Conservation (phyloP, 2,888 invertebrate genomes). For the Drosophila nigricruria region DNA sequence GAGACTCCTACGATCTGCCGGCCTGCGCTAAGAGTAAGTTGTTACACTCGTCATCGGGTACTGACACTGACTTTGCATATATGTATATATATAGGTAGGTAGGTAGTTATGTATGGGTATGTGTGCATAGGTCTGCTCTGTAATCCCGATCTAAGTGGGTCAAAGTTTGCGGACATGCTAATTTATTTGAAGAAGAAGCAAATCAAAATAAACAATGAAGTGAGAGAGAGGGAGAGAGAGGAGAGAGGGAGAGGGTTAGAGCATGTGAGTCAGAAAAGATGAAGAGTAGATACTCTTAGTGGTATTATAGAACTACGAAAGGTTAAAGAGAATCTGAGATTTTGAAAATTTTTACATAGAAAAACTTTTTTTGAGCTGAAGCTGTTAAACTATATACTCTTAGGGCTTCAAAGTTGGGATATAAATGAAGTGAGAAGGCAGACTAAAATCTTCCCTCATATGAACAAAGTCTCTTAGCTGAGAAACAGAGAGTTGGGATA, state of each 20-base stretch:
- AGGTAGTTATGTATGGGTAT: neutral
- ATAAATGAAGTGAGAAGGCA: too few relatives aligned
- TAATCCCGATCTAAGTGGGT: conserved; percentile 54
- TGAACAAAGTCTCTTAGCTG: too few relatives aligned
- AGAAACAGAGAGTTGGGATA: too few relatives aligned
- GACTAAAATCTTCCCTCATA: too few relatives aligned
- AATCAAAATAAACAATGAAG: conserved; percentile 41
- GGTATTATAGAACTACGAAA: neutral
- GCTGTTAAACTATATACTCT: too few relatives aligned
- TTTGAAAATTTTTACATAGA: too few relatives aligned
- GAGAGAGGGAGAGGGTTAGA: too few relatives aligned
- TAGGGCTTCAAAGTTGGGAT: too few relatives aligned
- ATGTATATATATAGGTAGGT: neutral
- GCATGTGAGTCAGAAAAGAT: neutral
- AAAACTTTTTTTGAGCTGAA: too few relatives aligned
- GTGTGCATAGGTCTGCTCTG: conserved; percentile 2
- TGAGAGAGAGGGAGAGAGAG: neutral
- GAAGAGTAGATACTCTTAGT: neutral
- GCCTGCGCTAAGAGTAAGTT: conserved; percentile 41
- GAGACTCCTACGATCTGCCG: conserved; percentile 24
- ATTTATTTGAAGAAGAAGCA: conserved; percentile 39
- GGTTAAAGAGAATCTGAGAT: too few relatives aligned
- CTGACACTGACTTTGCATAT: conserved; percentile 59
- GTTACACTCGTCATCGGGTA: conserved; percentile 35
- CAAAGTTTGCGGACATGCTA: conserved; percentile 57